These are phyloP conservation scores for Phataginus tetradactyla DNA, from an alignment of 2,797 vertebrate genomes.

Conservation along the genomic window DNA sequence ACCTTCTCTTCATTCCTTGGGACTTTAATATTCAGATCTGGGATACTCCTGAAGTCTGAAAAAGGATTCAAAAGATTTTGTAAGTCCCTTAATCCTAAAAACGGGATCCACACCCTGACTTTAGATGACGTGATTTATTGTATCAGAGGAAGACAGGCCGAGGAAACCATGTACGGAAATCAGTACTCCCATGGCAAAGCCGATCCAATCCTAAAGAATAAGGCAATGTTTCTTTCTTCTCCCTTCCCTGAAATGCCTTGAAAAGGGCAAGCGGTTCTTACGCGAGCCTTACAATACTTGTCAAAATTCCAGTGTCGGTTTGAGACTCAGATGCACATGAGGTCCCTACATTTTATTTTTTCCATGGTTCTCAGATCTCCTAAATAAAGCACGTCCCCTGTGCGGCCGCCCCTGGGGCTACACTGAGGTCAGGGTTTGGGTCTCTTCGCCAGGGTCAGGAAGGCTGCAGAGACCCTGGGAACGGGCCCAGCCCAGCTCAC, in stretches of 20 bases:
- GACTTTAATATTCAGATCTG: background rate
- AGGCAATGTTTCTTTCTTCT: background rate
- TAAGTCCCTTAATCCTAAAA: background rate
- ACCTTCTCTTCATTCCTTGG: background rate
- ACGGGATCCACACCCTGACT: background rate
- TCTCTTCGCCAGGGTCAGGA: slow-evolving; percentile 68
- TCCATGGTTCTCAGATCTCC: background rate
- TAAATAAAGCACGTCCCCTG: background rate
- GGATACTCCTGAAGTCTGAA: background rate
- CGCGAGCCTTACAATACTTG: background rate
- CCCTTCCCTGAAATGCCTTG: background rate
- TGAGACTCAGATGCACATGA: accelerated
- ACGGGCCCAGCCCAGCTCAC: slow-evolving; percentile 90
- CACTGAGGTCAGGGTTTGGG: background rate
- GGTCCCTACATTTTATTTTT: background rate
- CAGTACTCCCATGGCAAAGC: background rate
- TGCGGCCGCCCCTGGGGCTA: background rate
- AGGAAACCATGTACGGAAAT: background rate
- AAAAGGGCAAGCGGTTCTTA: background rate
- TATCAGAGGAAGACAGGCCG: background rate
- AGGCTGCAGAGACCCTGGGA: slow-evolving; percentile 86
- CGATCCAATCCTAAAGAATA: background rate
- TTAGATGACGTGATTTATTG: background rate
- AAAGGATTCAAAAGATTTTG: background rate
- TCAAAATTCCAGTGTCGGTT: background rate